Base-by-base conservation (phyloP, 2,888 invertebrate species). In the Aquatica leii region DNA sequence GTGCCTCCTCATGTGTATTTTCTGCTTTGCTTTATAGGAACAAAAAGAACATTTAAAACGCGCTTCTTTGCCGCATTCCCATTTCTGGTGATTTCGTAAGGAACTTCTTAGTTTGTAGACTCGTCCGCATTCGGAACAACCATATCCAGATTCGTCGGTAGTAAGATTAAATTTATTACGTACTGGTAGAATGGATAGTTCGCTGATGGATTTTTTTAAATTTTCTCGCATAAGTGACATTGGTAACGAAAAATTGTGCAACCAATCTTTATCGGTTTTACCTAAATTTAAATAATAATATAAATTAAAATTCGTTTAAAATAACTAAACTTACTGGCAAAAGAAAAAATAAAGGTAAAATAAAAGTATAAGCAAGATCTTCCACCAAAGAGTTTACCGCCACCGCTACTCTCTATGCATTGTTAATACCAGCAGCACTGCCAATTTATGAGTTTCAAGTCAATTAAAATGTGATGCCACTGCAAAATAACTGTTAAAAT, bases 1-100 rank as follows among this genome's bases (percentile, higher is more conserved):
- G 46, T 65, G 67, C 18, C 62, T 53, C n/a, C 34, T 56, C 48
- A 68, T 43, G 41, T 68, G 56, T 2, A 55, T 60, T 43, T 66
- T 68, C 24, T 66, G 65, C 46, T 68, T 66, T 9, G 68, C 48
- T 17, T 43, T 55, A 20, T 64, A 64, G 1, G 50, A 40, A 17
- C 58, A 58, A 34, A 51, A 50, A 1, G 31, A n/a, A 41, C 58
- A 58, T 18, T 40, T 50, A 31, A 58, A 58, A 8, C 17, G 35
- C 1, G 51, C 50, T 31, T 50, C 50, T 24, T 50, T 50, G 1
- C 50, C 50, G 12, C 50, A 50, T 34, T 50, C 50, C 34, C 34
- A 50, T 24, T 50, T 55, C 11, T 24, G 41, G 43, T 55, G 55
- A 15, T 24, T 24, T 14, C 46, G n/a, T 11, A 55, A 43, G 8